Base-by-base conservation (phyloP, 1,140 invertebrate species). In the Nilaparvata lugens region DNA sequence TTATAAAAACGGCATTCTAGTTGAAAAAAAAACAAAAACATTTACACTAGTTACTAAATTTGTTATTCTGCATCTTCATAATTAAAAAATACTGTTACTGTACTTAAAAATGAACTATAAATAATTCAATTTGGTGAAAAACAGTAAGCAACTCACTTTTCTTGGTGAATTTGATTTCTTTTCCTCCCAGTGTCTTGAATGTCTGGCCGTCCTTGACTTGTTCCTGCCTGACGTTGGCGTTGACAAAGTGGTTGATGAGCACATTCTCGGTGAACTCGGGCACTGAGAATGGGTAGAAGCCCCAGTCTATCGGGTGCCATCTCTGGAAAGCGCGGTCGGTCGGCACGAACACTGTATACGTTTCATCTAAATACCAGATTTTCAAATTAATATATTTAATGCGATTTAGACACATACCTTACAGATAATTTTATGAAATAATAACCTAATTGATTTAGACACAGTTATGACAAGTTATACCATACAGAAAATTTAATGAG, bases 221-320 rank as follows among this genome's bases (percentile, higher is more conserved):
- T 24, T 80, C 75, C 62, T 82, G 78, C 59, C 75, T 76, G 31
- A 83, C 71, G 64, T 79, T 75, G 4, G 79, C 80, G 53, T 76
- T 73, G 16, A 83, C 71, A 68, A 84, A 82, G 66, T 83, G 82
- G 70, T 84, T 83, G 35, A 78, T 73, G 56, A 84, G 75, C 48
- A 83, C 74, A 58, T 73, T 76, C 66, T 81, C 80, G 7, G 81
- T 82, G 65, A 84, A 84, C 67, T 83, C 80, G 11, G 79, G 79
- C 31, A 84, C 82, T 63, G 79, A 79, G 69, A 84, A 84, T 4
- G 82, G 82, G 70, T 84, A 83, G 71, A 84, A 84, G 35, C 82
- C 82, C 82, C 82, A 84, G 70, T 84, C 82, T 61, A 84, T 83
- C 40, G 82, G 82, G 71, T 83, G 81, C 80, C 81, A 84, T 58